Percentiles rank a stretch among this genome's conserved stretches.
Conservation (phyloP, 35 echinoderm and acorn worm species). For the Heliocidaris tuberculata region DNA sequence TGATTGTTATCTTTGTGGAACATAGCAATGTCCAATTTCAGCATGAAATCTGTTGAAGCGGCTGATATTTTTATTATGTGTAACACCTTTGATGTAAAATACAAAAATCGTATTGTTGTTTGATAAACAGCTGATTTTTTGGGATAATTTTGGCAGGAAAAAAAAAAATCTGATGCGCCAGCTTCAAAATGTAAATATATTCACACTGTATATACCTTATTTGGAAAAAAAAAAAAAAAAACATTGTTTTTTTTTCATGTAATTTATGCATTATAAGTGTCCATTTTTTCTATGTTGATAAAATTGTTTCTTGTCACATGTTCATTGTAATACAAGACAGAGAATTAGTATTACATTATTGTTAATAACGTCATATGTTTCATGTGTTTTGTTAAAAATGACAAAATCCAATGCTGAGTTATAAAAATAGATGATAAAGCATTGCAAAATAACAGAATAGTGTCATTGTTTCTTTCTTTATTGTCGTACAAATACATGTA, state of each 20-base stretch:
- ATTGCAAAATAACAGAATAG: neutral
- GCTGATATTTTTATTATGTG: neutral
- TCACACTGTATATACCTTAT: neutral
- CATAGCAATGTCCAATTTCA: neutral
- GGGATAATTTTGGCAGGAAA: neutral
- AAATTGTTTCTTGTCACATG: neutral
- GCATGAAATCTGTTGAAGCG: neutral
- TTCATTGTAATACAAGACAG: slow-evolving; percentile 9
- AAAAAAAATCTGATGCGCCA: neutral
- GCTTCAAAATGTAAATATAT: neutral
- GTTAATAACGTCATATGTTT: slow-evolving; percentile 22
- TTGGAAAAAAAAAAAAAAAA: neutral
- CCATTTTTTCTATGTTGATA: slow-evolving; percentile 15
- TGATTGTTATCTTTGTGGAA: neutral
- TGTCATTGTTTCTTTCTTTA: neutral
- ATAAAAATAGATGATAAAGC: slow-evolving; percentile 33
- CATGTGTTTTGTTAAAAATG: slow-evolving; percentile 34
- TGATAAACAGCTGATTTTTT: neutral
- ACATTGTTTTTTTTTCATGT: neutral
- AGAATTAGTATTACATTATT: neutral
- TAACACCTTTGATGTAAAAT: neutral
- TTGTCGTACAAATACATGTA: neutral
- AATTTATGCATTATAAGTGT: slow-evolving; percentile 30
- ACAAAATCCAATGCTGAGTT: slow-evolving; percentile 5
- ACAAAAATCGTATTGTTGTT: neutral